These are phyloP conservation scores for Acrobasis consociella DNA, from an alignment of 2,888 invertebrate genomes.

Conservation along the genomic window DNA sequence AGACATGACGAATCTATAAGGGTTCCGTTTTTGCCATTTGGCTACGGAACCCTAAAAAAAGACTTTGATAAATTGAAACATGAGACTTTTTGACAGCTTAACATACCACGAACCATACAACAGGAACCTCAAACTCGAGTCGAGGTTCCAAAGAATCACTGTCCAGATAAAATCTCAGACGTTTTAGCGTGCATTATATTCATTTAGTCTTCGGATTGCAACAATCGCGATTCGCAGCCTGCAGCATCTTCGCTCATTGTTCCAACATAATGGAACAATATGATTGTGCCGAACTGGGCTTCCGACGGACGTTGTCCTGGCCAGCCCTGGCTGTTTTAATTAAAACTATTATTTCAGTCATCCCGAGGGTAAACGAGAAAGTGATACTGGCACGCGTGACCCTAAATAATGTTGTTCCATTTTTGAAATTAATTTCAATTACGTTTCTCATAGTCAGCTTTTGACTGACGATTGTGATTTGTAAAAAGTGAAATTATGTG, in stretches of 20 bases:
- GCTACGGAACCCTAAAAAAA: no score
- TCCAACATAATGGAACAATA: conserved; percentile 23
- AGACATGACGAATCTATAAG: no score
- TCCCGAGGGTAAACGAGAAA: not conserved
- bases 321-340: conserved; percentile 4
- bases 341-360: not conserved
- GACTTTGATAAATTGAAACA: no score
- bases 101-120: not conserved
- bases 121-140: not conserved
- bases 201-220: conserved; percentile 2
- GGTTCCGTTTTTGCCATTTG: no score
- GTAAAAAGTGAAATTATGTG: no score
- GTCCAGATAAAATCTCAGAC: not conserved
- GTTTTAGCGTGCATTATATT: not conserved
- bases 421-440: no score
- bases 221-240: conserved; percentile 24
- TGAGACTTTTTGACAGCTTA: no score
- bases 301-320: conserved; percentile 8
- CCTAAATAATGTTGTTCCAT: no score
- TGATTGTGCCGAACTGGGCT: conserved; percentile 6
- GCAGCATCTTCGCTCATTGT: conserved; percentile 24
- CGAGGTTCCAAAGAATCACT: not conserved
- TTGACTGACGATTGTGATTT: no score
- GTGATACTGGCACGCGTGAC: no score
- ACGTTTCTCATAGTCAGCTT: no score